Conservation (phyloP, 1,140 invertebrate genomes). For the Manduca sexta region DNA sequence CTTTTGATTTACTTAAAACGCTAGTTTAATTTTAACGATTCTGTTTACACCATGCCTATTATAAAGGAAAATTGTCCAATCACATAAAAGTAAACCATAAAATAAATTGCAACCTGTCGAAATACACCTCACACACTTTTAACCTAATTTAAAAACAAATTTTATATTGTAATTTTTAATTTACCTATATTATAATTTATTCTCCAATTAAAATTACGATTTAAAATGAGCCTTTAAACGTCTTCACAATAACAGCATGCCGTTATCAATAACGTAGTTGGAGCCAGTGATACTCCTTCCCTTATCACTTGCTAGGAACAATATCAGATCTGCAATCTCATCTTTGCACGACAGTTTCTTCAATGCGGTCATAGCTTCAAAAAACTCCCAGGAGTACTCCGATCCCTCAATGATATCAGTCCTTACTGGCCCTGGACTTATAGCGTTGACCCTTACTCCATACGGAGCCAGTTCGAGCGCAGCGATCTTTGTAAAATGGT, state of each 20-base stretch:
- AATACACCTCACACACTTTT: too few species aligned
- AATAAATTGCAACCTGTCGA: too few species aligned
- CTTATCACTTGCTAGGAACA: background rate
- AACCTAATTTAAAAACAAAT: too few species aligned
- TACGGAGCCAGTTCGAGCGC: background rate
- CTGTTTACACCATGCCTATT: too few species aligned
- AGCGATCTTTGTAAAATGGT: background rate
- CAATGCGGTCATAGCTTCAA: background rate
- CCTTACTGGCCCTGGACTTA: constrained; percentile 1
- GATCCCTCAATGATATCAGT: background rate
- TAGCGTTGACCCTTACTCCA: background rate
- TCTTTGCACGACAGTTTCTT: background rate
- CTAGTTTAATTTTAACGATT: too few species aligned
- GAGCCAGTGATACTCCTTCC: background rate
- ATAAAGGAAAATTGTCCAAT: too few species aligned
- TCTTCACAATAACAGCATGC: background rate
- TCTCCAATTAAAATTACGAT: too few species aligned
- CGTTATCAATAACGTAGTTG: background rate
- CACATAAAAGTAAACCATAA: too few species aligned
- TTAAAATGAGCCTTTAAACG: too few species aligned
- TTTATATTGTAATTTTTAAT: too few species aligned
- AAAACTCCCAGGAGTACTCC: background rate
- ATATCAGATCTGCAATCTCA: background rate
- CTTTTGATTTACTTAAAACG: too few species aligned
- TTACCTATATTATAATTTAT: too few species aligned